Evolutionary conservation across 2,888 invertebrate species (phyloP), one percentile per base, ranked within the genome.

Genomic region (Zhuqinia jingwanae): DNA sequence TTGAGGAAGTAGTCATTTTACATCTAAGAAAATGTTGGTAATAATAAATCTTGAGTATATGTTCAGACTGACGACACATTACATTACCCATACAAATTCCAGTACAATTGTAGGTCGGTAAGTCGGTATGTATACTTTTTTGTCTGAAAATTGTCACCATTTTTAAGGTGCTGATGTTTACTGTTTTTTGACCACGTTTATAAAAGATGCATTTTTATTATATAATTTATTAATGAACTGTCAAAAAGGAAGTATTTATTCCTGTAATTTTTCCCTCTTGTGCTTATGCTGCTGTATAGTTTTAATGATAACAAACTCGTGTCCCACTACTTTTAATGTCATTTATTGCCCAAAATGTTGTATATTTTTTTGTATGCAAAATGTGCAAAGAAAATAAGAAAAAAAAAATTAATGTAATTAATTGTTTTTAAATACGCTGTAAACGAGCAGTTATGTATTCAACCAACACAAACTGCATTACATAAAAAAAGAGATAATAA

Each of bases 221-320:
- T 77, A 27, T 84, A 63, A 84, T 84, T 63, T 47, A 84, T 6
- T 84, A 70, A 68, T 84, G 84, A 56, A 27, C 65, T 68, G 65
- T 42, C 56, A 84, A 70, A 68, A 65, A 45, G 25, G 56, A 53
- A 50, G 47, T 84, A 84, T 84, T 84, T 84, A 84, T 70, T 68
- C 58, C 13, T 20, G 45, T 30, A 77, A n/a, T n/a, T 56, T 77
- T 56, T 68, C 45, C 78, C 42, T 78, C 15, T 77, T 77, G 50
- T 76, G 76, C 36, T 36, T 36, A 30, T 84, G 65, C 36, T 63
- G 50, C 45, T 77, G n/a, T 45, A 56, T 36, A 36, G 8, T 6
- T 36, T 6, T 8, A 36, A 36, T 6, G 36, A 42, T 20, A 68
- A 84, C n/a, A n/a, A n/a, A n/a, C n/a, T n/a, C 50, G 56, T 84